Evolutionary conservation across 30 jellyfish, hydroid and myxozoan species (phyloP), one percentile per base, ranked within the genome.

Genomic region (Rhopilema esculentum): DNA sequence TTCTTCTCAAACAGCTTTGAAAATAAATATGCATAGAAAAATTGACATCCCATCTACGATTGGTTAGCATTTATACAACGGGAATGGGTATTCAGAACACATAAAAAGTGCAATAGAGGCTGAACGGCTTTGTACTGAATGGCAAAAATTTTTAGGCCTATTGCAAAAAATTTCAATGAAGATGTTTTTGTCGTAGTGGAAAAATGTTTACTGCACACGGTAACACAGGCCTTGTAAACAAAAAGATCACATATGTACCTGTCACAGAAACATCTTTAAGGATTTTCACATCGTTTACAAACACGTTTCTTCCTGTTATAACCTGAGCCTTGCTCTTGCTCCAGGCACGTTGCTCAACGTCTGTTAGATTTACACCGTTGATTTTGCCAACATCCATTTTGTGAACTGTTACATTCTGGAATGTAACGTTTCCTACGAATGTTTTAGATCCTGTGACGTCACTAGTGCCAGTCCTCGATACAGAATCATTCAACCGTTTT

Each of bases 311-410:
- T 27, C 95, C 98, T 17, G 96, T 72, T 1, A 89, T 81, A 1
- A 23, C 66, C 49, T 94, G 98, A 21, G 76, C 85, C 30, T 68
- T 80, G 75, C 88, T 78, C 64, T 83, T 94, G 57, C 93, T 79
- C 92, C 91, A 81, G 1, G 90, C 96, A n/a, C 89, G 81, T 1
- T 22, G 24, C 19, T 66, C 64, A 8, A 94, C 72, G 73, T 94
- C 97, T 4, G 98, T 77, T 19, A 94, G 28, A 70, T 94, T 94
- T 23, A 84, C 80, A 21, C 97, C 92, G 72, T 94, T 92, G 29
- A 94, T 31, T 62, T 62, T 77, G 31, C 98, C 98, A 7, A 26
- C 86, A 18, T 65, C 77, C 90, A 77, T 9, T 12, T 52, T 64
- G 2, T 57, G 20, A 9, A 79, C 83, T 16, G 82, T 64, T 28